These are phyloP conservation scores for Gasteruption jaculator DNA, from an alignment of 2,888 invertebrate genomes.

Conservation along the genomic window DNA sequence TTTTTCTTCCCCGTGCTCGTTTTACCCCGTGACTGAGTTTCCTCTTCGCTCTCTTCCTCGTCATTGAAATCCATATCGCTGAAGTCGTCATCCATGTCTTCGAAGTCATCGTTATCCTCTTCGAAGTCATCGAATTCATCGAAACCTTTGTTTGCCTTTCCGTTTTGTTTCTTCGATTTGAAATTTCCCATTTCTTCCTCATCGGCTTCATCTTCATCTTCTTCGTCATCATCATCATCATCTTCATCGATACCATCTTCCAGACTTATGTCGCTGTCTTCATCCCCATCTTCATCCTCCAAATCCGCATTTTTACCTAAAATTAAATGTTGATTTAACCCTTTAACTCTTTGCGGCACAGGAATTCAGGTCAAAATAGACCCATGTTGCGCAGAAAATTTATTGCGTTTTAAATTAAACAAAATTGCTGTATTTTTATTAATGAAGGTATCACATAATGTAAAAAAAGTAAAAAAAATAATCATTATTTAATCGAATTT, in stretches of 20 bases:
- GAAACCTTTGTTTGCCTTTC: constrained; percentile 26
- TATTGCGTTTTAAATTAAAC: constrained; percentile 5
- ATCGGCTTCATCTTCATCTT: constrained; percentile 17
- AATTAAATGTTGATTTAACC: no score
- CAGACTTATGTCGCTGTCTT: constrained; percentile 21
- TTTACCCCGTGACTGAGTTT: constrained; percentile 4
- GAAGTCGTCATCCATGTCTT: constrained; percentile 45
- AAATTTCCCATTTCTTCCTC: constrained; percentile 31
- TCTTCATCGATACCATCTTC: constrained; percentile 23
- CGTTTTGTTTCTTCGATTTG: constrained; percentile 18
- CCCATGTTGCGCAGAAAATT: no score
- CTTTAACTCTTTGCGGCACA: no score
- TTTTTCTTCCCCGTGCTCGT: constrained; percentile 17
- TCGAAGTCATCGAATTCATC: constrained; percentile 30
- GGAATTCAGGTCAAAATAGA: no score
- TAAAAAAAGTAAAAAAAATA: no score
- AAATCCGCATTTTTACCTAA: constrained; percentile 29
- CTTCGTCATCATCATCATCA: constrained; percentile 23
- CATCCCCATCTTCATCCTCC: constrained; percentile 28
- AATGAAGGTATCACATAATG: no score
- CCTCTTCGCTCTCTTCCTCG: constrained; percentile 33
- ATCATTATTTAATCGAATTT: no score
- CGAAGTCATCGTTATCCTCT: constrained; percentile 37
- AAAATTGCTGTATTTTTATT: no score
- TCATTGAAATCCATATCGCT: constrained; percentile 51